Evolutionary conservation across 2,888 invertebrate species (phyloP).

Genomic region (Dorcus parallelipipedus): DNA sequence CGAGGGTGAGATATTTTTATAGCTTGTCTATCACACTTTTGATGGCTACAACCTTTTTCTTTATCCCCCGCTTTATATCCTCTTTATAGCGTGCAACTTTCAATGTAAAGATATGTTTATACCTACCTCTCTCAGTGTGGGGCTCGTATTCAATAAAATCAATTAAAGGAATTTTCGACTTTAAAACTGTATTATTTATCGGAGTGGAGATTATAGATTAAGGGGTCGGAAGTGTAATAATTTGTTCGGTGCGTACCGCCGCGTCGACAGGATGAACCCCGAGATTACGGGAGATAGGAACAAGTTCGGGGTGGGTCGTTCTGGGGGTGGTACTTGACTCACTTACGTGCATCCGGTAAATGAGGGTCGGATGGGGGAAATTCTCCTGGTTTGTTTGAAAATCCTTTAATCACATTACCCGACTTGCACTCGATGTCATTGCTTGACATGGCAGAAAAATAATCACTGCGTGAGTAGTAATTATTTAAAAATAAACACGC

Average conservation of each 20-base stretch:
- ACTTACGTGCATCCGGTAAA: slow-evolving; percentile 42
- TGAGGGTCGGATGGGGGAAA: slow-evolving; percentile 30
- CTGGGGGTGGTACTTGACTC: slow-evolving; percentile 41
- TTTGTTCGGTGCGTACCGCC: slow-evolving; percentile 37
- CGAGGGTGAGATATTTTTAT: slow-evolving; percentile 28
- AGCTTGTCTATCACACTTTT: slow-evolving; percentile 23
- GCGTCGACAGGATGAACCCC: slow-evolving; percentile 40
- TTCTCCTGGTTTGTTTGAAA: slow-evolving; percentile 29
- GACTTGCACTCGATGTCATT: neutral
- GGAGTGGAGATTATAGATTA: slow-evolving; percentile 23
- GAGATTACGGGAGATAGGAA: slow-evolving; percentile 35
- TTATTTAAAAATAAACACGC: too few relatives aligned
- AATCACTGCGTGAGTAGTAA: too few relatives aligned
- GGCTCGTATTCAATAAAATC: too few relatives aligned
- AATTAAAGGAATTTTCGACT: neutral
- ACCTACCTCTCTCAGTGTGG: too few relatives aligned
- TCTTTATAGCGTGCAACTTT: too few relatives aligned
- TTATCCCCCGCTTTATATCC: too few relatives aligned
- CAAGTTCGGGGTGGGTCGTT: slow-evolving; percentile 14
- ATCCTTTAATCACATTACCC: slow-evolving; percentile 39
- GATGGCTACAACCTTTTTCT: neutral
- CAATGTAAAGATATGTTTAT: too few relatives aligned
- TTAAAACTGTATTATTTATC: slow-evolving; percentile 16
- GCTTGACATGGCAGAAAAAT: too few relatives aligned
- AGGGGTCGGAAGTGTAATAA: slow-evolving; percentile 41